Evolutionary conservation across 2,797 vertebrate genomes (phyloP).

Genomic region (Mormyrops boulengeri): DNA sequence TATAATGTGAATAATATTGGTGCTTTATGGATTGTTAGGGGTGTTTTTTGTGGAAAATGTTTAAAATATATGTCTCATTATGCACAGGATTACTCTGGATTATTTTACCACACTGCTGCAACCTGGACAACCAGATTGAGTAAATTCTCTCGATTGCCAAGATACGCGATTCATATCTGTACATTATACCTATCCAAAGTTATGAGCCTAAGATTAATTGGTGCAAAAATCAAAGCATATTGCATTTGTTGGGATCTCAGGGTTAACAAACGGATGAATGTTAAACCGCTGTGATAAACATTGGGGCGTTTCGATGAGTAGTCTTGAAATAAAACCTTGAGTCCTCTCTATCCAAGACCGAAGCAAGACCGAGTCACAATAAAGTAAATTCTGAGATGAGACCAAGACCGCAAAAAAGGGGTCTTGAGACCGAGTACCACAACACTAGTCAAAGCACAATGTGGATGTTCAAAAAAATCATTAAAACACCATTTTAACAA

Average conservation of each 20-base stretch:
- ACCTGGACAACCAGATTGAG: neutral
- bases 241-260: neutral
- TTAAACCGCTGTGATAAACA: neutral
- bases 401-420: neutral
- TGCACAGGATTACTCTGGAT: neutral
- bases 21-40: neutral
- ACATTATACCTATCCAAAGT: neutral
- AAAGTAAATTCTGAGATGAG: neutral
- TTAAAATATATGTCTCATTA: neutral
- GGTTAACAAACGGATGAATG: neutral
- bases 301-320: neutral
- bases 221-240: neutral
- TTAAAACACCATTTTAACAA: neutral
- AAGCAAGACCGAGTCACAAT: neutral
- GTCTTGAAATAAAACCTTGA: neutral
- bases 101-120: neutral
- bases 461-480: neutral
- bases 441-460: neutral
- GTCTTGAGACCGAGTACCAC: neutral
- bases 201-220: neutral
- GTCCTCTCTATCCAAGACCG: neutral
- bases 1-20: neutral
- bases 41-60: neutral
- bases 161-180: neutral
- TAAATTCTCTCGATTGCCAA: neutral